phyloP scores from a whole-genome alignment of 2,888 invertebrate species.

The Azorinus chamasolen region DNA sequence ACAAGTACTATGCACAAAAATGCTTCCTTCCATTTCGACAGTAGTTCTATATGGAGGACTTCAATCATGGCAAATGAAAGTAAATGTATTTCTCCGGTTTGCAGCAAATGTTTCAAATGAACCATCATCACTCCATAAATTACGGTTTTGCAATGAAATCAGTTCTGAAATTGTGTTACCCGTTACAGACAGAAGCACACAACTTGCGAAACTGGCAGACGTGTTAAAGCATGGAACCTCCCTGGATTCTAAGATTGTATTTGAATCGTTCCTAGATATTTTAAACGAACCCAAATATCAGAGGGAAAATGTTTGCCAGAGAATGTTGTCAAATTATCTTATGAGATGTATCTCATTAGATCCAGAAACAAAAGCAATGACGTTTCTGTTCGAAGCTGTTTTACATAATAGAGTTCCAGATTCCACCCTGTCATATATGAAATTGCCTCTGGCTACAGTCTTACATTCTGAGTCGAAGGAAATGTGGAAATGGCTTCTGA shows the following conservation, averaged over 20 bases:
- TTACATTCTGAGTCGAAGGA: conserved; percentile 5
- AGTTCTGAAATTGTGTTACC: conserved; percentile 12
- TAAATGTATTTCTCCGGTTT: conserved; percentile 7
- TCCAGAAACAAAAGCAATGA: conserved; percentile 24
- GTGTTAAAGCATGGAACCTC: not conserved
- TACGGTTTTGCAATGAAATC: conserved; percentile 30
- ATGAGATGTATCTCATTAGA: conserved; percentile 35
- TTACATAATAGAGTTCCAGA: conserved; percentile 17
- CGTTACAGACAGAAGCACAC: not conserved
- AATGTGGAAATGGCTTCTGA: conserved; percentile 2
- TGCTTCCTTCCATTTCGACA: conserved; percentile 23
- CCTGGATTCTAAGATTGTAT: conserved; percentile 13
- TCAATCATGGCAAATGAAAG: conserved; percentile 16
- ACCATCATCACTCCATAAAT: conserved; percentile 5
- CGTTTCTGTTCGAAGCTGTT: conserved; percentile 3
- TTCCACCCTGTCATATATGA: conserved; percentile 11
- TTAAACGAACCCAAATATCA: not conserved
- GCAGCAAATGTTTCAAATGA: conserved; percentile 16
- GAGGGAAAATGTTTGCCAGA: conserved; percentile 1
- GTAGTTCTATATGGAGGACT: conserved; percentile 1
- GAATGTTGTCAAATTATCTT: conserved; percentile 32
- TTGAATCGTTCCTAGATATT: not conserved
- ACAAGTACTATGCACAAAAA: conserved; percentile 20
- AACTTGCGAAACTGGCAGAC: not conserved
- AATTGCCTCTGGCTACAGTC: conserved; percentile 16